Percentiles rank a stretch among this genome's conserved stretches.
Conservation (phyloP, 2,888 invertebrate genomes). For the Hirtodrosophila trivittata region DNA sequence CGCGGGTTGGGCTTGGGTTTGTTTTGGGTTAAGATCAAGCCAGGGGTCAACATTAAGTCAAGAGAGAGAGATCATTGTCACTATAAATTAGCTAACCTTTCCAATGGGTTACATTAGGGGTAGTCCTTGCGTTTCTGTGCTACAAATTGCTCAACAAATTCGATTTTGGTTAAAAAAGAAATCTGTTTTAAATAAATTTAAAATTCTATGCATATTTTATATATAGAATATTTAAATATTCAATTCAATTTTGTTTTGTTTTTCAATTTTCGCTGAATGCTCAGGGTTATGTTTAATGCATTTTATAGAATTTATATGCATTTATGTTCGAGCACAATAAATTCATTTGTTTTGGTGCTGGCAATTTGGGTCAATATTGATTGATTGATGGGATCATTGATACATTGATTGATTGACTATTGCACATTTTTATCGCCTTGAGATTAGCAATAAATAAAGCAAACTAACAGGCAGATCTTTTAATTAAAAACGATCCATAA, state of each 20-base stretch:
- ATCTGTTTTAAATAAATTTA: too few species aligned
- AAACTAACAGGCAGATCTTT: neutral
- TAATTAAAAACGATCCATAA: neutral
- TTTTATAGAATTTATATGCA: constrained; percentile 19
- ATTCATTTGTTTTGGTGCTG: constrained; percentile 38
- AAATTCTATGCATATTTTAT: too few species aligned
- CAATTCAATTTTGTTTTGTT: too few species aligned
- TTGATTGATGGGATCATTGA: constrained; percentile 32
- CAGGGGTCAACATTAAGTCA: constrained; percentile 14
- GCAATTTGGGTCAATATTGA: constrained; percentile 62
- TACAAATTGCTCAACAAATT: too few species aligned
- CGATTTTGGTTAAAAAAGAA: too few species aligned
- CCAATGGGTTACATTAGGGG: too few species aligned
- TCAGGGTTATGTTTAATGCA: constrained; percentile 31
- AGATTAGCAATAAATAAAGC: constrained; percentile 2
- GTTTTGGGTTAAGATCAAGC: constrained; percentile 14
- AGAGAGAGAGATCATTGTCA: too few species aligned
- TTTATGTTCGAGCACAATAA: constrained; percentile 19
- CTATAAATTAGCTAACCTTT: too few species aligned
- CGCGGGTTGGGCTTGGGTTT: constrained; percentile 7
- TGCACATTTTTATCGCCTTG: constrained; percentile 32
- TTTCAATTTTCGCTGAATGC: neutral
- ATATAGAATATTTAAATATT: too few species aligned
- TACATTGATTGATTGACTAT: constrained; percentile 16
- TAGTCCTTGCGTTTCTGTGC: too few species aligned